phyloP scores from a whole-genome alignment of 2,113 vertebrate genomes.

The Seriola quinqueradiata region DNA sequence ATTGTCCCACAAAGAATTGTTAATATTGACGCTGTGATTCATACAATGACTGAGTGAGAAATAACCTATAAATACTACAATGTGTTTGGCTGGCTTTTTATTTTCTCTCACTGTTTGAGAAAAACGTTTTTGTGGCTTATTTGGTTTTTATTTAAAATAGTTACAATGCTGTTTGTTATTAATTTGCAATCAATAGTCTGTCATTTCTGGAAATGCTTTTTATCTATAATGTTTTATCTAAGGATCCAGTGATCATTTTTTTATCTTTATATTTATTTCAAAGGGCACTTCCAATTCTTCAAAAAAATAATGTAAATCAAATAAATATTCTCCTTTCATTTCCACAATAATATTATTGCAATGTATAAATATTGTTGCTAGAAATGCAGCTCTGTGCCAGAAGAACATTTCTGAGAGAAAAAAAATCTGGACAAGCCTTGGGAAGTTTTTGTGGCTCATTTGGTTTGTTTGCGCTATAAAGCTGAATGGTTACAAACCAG shows the following conservation, averaged over 20 bases:
- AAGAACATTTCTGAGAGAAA: background rate
- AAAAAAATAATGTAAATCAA: background rate
- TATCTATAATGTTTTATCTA: background rate
- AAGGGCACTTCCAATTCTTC: background rate
- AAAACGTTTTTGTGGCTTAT: background rate
- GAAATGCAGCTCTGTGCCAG: background rate
- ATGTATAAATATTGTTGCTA: background rate
- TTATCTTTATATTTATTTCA: background rate
- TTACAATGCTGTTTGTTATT: background rate
- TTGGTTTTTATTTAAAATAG: background rate
- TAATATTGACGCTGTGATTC: background rate
- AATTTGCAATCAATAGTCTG: background rate
- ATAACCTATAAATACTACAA: background rate
- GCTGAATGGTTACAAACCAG: constrained; percentile 31
- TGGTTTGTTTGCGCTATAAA: constrained; percentile 53
- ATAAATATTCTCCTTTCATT: background rate
- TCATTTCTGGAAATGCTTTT: background rate
- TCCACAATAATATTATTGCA: background rate
- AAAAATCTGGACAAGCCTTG: constrained; percentile 5
- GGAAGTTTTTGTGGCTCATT: constrained; percentile 36
- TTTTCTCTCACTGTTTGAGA: background rate
- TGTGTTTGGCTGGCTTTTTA: background rate
- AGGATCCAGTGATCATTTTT: background rate
- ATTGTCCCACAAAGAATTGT: background rate
- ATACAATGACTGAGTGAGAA: background rate